These are phyloP conservation scores for Ischnura elegans DNA, from an alignment of 2,888 invertebrate genomes.

Conservation along the genomic window DNA sequence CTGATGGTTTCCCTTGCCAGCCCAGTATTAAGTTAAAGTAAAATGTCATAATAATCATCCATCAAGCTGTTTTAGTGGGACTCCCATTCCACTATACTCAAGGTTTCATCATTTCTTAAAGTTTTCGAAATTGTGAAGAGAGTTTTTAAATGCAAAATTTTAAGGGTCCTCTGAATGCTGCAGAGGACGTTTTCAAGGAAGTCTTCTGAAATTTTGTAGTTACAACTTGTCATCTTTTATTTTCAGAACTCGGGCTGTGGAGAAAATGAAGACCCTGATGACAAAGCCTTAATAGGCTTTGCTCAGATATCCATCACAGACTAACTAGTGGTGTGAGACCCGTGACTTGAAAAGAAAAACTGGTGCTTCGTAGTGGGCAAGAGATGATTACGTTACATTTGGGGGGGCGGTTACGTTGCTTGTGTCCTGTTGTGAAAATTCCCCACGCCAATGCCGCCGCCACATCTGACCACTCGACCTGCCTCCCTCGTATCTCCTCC, in stretches of 20 bases:
- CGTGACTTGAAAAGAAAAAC: constrained; percentile 43
- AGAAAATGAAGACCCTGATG: constrained; percentile 92
- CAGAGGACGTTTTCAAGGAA: no score
- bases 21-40: no score
- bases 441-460: constrained; percentile 22
- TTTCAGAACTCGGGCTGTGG: constrained; percentile 84
- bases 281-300: constrained; percentile 96
- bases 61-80: no score
- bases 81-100: no score
- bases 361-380: constrained; percentile 65
- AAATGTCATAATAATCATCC: no score
- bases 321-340: constrained; percentile 77
- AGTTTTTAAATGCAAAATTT: no score
- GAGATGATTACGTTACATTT: constrained; percentile 19
- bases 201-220: no score
- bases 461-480: constrained; percentile 59
- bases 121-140: no score
- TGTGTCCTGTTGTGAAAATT: constrained; percentile 35
- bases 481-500: constrained; percentile 37
- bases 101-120: no score
- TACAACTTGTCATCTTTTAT: constrained; percentile 70
- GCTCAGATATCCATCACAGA: constrained; percentile 98
- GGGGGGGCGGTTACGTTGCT: constrained; percentile 23
- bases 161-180: no score
- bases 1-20: no score